phyloP scores from a whole-genome alignment of 2,888 invertebrate species.

The Bedellia somnulentella region DNA sequence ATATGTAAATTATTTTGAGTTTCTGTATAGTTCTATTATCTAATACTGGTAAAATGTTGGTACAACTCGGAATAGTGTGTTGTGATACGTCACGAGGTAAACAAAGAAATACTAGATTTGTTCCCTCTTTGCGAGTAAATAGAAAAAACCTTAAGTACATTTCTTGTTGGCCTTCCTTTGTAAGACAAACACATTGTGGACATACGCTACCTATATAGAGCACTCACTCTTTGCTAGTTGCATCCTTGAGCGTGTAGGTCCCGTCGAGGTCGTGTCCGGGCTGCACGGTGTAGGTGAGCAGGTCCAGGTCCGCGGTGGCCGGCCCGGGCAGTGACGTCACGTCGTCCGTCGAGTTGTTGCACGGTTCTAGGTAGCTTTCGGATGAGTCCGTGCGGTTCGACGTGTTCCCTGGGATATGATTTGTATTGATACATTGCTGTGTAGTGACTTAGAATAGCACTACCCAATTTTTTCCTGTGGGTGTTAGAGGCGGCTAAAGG shows the following conservation, averaged over 20 bases:
- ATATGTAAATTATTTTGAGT: no score
- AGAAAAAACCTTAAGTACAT: no score
- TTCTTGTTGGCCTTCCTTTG: no score
- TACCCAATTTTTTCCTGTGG: no score
- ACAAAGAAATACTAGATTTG: no score
- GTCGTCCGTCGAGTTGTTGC: conserved; percentile 43
- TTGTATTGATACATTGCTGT: neutral
- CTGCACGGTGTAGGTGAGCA: conserved; percentile 27
- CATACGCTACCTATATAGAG: neutral
- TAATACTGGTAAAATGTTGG: neutral
- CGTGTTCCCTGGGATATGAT: conserved; percentile 24
- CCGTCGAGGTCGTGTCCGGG: conserved; percentile 17
- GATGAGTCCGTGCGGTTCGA: conserved; percentile 42
- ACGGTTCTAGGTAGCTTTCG: conserved; percentile 48
- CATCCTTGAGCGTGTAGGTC: conserved; percentile 30
- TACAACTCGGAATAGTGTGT: no score
- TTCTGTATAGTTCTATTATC: neutral
- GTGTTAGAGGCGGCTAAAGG: no score
- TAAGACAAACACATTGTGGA: no score
- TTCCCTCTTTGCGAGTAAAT: no score
- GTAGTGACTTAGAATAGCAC: no score
- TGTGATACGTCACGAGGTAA: no score
- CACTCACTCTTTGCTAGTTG: conserved; percentile 39
- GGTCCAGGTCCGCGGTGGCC: conserved; percentile 17
- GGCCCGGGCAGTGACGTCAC: conserved; percentile 29